Percentiles rank a stretch among this genome's conserved stretches.
phyloP scores from a whole-genome alignment of 1,140 invertebrate genomes.

The Diabrotica undecimpunctata region DNA sequence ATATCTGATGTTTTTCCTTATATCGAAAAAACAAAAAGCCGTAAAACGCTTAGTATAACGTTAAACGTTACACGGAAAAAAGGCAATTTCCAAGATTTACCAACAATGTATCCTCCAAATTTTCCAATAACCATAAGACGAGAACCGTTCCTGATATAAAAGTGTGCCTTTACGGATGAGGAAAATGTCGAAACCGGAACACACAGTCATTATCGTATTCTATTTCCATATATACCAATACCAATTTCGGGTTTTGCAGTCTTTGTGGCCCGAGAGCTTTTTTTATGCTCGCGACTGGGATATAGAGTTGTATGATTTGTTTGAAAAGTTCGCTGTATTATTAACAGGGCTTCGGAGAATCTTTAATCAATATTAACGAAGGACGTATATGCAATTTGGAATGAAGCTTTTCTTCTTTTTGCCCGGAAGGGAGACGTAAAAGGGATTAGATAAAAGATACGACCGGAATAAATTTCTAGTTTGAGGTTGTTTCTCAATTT shows the following conservation, averaged over 20 bases:
- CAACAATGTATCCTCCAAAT: too few species aligned
- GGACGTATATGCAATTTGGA: background rate
- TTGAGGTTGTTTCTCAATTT: too few species aligned
- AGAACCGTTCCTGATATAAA: background rate
- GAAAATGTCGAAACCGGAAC: background rate
- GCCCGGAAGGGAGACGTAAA: too few species aligned
- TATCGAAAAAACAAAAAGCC: too few species aligned
- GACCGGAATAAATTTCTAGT: too few species aligned
- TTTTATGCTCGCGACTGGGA: background rate
- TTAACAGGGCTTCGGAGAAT: background rate
- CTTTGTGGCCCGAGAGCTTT: background rate
- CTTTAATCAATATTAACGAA: background rate
- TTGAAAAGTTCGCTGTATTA: background rate
- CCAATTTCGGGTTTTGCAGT: background rate
- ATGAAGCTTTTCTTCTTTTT: too few species aligned
- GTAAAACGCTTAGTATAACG: too few species aligned
- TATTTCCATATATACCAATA: background rate
- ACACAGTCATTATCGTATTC: conserved; percentile 2
- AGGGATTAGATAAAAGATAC: too few species aligned
- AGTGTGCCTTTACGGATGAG: background rate
- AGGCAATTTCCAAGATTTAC: too few species aligned
- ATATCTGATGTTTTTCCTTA: too few species aligned
- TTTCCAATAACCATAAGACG: too few species aligned
- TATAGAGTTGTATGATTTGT: conserved; percentile 3
- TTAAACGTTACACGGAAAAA: too few species aligned